Conservation (phyloP, 2,888 invertebrate species). For the Lochmaea crataegi region DNA sequence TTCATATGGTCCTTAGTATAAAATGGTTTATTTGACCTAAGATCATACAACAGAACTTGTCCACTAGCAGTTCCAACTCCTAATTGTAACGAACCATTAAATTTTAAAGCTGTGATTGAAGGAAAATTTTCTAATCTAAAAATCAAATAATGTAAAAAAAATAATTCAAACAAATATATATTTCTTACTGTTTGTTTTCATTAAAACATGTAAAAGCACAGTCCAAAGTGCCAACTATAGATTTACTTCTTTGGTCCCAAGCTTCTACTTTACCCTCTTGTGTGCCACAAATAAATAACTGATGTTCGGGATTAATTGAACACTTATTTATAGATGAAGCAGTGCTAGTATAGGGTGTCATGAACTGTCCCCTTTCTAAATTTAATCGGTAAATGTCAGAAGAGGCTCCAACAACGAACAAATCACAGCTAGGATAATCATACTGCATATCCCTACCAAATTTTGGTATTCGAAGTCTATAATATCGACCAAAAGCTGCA, state of each 20-base stretch:
- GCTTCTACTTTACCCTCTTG: conserved; percentile 94
- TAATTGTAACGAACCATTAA: conserved; percentile 79
- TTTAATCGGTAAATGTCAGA: conserved; percentile 82
- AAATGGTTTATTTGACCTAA: conserved; percentile 90
- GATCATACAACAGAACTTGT: conserved; percentile 93
- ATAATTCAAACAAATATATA: conserved; percentile 17
- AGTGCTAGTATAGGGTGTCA: conserved; percentile 84
- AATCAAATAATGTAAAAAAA: conserved; percentile 44
- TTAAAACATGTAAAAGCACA: conserved; percentile 77
- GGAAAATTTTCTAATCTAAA: conserved; percentile 75
- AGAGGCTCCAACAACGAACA: conserved; percentile 89
- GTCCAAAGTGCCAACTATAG: conserved; percentile 84
- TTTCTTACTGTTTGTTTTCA: conserved; percentile 69
- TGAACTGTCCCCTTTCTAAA: conserved; percentile 93
- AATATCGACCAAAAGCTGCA: conserved; percentile 91
- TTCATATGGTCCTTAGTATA: conserved; percentile 95
- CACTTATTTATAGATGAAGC: conserved; percentile 85
- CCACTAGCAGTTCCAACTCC: conserved; percentile 96
- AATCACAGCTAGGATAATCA: conserved; percentile 89
- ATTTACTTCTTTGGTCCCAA: conserved; percentile 91
- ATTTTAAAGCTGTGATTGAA: conserved; percentile 82
- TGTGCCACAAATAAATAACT: conserved; percentile 87
- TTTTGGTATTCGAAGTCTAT: conserved; percentile 90
- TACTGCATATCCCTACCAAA: conserved; percentile 95
- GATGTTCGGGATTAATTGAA: conserved; percentile 87